A percentile compares a stretch with the other conserved stretches of the same genome.
Evolutionary conservation across 2,797 vertebrate species (phyloP).

Genomic region (Periparus ater): DNA sequence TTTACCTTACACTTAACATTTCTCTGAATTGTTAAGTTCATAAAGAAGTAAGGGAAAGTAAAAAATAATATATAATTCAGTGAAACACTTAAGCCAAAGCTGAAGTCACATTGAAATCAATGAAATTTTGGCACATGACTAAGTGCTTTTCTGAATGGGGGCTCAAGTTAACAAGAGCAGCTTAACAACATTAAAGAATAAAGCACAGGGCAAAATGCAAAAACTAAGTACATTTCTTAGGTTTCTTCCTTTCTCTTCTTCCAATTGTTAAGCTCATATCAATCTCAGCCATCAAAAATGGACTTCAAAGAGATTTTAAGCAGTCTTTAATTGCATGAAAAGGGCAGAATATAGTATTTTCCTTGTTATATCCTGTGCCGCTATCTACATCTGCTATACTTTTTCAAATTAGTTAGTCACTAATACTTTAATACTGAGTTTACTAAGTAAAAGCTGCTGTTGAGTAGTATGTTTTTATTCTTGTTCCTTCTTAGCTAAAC

Average conservation of each 20-base stretch:
- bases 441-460: neutral
- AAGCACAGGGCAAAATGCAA: neutral
- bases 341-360: neutral
- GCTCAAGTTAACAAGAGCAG: neutral
- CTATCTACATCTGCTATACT: neutral
- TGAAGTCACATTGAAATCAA: neutral
- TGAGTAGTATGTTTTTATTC: neutral
- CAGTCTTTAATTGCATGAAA: neutral
- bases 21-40: neutral
- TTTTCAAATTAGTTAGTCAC: neutral
- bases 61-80: neutral
- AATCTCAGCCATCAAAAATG: conserved; percentile 10
- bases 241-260: conserved; percentile 8
- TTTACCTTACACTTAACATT: neutral
- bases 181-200: neutral
- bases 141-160: conserved; percentile 7
- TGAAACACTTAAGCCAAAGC: conserved; percentile 8
- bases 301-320: conserved; percentile 23
- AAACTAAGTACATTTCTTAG: neutral
- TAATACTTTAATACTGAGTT: neutral
- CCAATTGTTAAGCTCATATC: neutral
- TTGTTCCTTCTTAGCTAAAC: neutral
- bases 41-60: neutral
- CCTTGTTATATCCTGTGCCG: neutral
- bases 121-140: neutral